Evolutionary conservation across 2,113 vertebrate species (phyloP).

Genomic region (Phyllostomus hastatus): DNA sequence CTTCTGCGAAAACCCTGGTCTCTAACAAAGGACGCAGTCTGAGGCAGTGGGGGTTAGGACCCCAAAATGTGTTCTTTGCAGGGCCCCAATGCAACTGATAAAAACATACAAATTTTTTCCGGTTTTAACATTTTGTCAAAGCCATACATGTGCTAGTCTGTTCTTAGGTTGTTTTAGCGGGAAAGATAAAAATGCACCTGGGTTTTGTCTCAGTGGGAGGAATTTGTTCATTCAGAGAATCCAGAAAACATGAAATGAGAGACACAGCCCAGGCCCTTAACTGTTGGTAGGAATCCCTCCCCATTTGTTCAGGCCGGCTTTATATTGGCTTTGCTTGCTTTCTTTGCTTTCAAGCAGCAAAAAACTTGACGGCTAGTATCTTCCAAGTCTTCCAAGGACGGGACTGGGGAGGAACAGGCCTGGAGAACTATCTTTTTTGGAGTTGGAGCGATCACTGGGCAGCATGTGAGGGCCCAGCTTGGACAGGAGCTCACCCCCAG

Average conservation of each 20-base stretch:
- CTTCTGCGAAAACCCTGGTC: background rate
- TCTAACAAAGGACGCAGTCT: background rate
- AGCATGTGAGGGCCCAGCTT: background rate
- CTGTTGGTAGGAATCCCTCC: background rate
- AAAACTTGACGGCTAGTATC: background rate
- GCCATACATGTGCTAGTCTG: background rate
- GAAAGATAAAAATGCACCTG: background rate
- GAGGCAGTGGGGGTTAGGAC: background rate
- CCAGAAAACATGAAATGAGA: background rate
- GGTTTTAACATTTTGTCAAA: background rate
- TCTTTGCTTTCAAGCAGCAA: background rate
- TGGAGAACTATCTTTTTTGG: background rate
- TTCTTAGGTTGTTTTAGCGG: background rate
- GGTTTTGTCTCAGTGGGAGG: background rate
- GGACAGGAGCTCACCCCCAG: background rate
- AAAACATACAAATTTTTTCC: background rate
- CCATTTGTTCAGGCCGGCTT: background rate
- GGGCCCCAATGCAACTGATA: background rate
- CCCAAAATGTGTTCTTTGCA: background rate
- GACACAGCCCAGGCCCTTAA: background rate
- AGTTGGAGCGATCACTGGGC: too few relatives aligned
- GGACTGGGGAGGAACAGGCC: background rate
- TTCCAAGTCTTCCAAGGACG: background rate
- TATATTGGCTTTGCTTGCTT: background rate
- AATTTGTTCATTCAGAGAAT: background rate